Evolutionary conservation across 2,888 invertebrate genomes (phyloP).

Genomic region (Protodeltote pygarga): DNA sequence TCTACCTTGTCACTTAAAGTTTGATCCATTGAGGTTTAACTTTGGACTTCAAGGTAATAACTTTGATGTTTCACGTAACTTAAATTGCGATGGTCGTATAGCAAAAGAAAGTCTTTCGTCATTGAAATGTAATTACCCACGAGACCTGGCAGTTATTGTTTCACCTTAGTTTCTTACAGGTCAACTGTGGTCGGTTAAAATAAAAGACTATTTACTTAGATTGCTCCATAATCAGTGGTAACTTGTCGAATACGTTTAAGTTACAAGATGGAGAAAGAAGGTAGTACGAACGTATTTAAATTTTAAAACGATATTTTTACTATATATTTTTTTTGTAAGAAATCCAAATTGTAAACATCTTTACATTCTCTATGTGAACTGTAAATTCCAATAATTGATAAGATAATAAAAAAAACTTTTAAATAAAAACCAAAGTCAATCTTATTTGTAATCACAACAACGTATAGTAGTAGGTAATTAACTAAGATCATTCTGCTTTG

Average conservation of each 20-base stretch:
- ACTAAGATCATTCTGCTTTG: not conserved
- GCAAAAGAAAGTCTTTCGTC: constrained; percentile 33
- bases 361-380: too few relatives aligned
- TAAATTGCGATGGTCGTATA: constrained; percentile 14
- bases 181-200: too few relatives aligned
- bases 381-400: too few relatives aligned
- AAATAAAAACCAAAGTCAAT: constrained; percentile 3
- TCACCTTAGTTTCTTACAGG: constrained; percentile 27
- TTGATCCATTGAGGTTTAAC: constrained; percentile 16
- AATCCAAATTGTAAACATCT: too few relatives aligned
- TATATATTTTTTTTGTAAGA: not conserved
- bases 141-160: constrained; percentile 34
- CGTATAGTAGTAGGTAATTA: not conserved
- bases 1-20: constrained; percentile 24
- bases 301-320: not conserved
- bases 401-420: constrained; percentile 22
- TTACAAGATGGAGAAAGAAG: too few relatives aligned
- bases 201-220: too few relatives aligned
- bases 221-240: too few relatives aligned
- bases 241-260: too few relatives aligned
- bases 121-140: constrained; percentile 42
- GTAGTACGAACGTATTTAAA: too few relatives aligned
- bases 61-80: constrained; percentile 19
- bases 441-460: constrained; percentile 4
- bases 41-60: constrained; percentile 24